Evolutionary conservation across 2,797 vertebrate species (phyloP).

Genomic region (Enteromius unitaeniatus): DNA sequence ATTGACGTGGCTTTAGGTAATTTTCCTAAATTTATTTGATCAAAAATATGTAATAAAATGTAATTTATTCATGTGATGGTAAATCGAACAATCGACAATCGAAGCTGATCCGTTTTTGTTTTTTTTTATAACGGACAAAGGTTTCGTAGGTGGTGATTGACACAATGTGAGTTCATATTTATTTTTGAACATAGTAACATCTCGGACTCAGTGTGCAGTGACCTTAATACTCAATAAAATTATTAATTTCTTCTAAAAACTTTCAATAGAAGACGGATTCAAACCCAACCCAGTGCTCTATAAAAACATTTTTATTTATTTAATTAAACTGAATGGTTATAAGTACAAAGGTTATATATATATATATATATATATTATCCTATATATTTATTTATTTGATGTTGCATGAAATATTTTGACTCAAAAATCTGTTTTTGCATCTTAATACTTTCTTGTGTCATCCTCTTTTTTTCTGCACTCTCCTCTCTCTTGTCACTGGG

Average conservation of each 20-base stretch:
- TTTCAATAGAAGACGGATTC: neutral
- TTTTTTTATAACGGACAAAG: no score
- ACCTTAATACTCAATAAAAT: neutral
- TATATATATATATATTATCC: neutral
- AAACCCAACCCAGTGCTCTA: neutral
- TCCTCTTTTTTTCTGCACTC: constrained; percentile 49
- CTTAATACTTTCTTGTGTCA: constrained; percentile 20
- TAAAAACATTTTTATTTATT: neutral
- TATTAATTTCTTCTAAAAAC: neutral
- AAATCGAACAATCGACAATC: neutral
- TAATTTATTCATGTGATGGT: neutral
- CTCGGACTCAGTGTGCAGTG: no score
- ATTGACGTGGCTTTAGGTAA: neutral
- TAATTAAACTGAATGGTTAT: neutral
- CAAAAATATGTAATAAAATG: neutral
- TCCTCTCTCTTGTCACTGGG: constrained; percentile 45
- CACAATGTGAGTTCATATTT: no score
- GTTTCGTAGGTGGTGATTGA: no score
- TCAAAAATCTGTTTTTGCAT: constrained; percentile 28
- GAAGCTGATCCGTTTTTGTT: no score
- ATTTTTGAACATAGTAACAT: no score
- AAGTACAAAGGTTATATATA: no score
- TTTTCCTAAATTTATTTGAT: neutral
- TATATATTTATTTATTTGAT: neutral
- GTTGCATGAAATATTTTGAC: neutral